Base-by-base conservation (phyloP, 2,888 invertebrate species). In the Dryococelus australis region DNA sequence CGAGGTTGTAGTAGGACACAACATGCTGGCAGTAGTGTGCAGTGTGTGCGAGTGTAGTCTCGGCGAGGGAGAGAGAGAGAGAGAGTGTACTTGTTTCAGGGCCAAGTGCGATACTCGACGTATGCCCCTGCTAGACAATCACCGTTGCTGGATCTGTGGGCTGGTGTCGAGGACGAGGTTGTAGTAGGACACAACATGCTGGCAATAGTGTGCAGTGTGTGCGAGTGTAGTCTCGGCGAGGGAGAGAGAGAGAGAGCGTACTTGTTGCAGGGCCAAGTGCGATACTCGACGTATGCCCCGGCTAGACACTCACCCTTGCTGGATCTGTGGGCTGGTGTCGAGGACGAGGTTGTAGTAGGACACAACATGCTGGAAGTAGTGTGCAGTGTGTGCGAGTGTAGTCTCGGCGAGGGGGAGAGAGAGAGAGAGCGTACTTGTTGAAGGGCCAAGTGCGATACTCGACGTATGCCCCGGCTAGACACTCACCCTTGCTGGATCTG, bases 401-500 rank as follows among this genome's bases (percentile, higher is more conserved):
- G 35, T 35, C 35, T 35, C 35, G 35, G 35, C 35, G 35, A 35
- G 35, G 4, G 35, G 4, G 35, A 35, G 35, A n/a, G n/a, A n/a
- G n/a, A n/a, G n/a, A n/a, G n/a, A 35, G 35, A 35, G 47, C 16
- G 47, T 47, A 8, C 47, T 47, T 10, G 47, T 47, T 91, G 87
- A 91, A 95, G 95, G 95, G 95, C 0, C 94, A 94, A 86, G 95
- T 95, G 47, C 93, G 94, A 0, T 95, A 95, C 90, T 95, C 95
- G 0, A 95, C 95, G 0, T 95, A 95, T 90, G 92, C 94, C 0
- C 94, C 94, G 0, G 93, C 94, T 89, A 93, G 93, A 12, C 94
- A 94, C 88, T 95, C 95, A 35, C 92, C 94, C 0, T 91, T 95
- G 26, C 91, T 95, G 13, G 94, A 94, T 87, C 92, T 95, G n/a